Conservation (phyloP, 2,797 vertebrate species). For the Eupleurogrammus muticus region DNA sequence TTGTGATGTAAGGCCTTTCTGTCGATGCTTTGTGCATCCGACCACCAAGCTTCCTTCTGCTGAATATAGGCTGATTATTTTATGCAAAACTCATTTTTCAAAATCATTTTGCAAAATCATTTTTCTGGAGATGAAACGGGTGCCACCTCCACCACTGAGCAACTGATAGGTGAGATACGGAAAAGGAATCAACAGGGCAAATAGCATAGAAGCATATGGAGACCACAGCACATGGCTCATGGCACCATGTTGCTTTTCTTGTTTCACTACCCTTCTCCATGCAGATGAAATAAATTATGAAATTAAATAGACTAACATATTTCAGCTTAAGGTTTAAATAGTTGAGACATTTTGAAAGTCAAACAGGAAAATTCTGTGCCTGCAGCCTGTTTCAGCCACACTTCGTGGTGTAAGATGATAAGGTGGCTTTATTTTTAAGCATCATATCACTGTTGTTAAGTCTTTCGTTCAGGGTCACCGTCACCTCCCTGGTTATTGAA, state of each 20-base stretch:
- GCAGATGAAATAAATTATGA: neutral
- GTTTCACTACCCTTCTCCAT: neutral
- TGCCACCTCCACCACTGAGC: conserved; percentile 1
- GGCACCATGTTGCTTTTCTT: too few relatives aligned
- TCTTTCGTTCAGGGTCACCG: neutral
- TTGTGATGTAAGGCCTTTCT: neutral
- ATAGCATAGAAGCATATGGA: too few relatives aligned
- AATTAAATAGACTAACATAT: neutral
- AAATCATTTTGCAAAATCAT: too few relatives aligned
- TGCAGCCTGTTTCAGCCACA: neutral
- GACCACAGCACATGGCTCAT: too few relatives aligned
- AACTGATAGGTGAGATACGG: neutral
- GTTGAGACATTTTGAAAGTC: neutral
- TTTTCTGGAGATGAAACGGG: neutral
- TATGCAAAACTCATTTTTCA: too few relatives aligned
- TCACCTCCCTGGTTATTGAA: too few relatives aligned
- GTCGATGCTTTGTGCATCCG: neutral
- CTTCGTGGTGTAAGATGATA: neutral
- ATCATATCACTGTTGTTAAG: neutral
- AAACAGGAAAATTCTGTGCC: neutral
- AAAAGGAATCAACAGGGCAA: too few relatives aligned
- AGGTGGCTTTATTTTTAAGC: neutral
- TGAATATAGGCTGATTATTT: too few relatives aligned
- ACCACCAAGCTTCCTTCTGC: too few relatives aligned
- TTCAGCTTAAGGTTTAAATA: neutral